Percentiles rank a stretch among this genome's conserved stretches.
These are phyloP conservation scores for Branchipolynoe longqiensis DNA, from an alignment of 2,888 invertebrate genomes.

Conservation along the genomic window DNA sequence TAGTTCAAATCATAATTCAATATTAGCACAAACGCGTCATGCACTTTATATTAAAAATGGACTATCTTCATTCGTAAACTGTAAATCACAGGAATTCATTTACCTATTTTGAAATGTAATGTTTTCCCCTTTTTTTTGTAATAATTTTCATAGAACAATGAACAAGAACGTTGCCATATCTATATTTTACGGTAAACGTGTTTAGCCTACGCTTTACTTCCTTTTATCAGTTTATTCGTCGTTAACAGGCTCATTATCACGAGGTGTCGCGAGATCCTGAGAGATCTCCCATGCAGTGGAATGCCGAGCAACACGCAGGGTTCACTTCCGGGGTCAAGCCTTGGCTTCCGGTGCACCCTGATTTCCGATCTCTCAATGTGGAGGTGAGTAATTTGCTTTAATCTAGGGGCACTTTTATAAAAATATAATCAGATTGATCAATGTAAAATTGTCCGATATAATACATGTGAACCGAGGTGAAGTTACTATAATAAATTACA, in stretches of 20 bases:
- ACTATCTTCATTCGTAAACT: too few species aligned
- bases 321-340: constrained; percentile 70
- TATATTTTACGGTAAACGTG: not conserved
- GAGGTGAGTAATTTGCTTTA: constrained; percentile 74
- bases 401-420: not conserved
- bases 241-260: constrained; percentile 63
- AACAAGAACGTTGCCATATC: not conserved
- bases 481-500: too few species aligned
- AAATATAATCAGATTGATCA: not conserved
- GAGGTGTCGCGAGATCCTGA: constrained; percentile 74
- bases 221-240: not conserved
- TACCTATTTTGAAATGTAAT: too few species aligned
- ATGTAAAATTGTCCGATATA: too few species aligned
- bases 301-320: constrained; percentile 72
- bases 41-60: too few species aligned
- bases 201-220: too few species aligned
- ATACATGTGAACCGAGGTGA: too few species aligned
- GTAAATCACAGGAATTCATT: too few species aligned
- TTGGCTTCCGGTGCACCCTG: constrained; percentile 74
- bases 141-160: not conserved
- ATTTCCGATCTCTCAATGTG: constrained; percentile 71
- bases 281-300: constrained; percentile 81
- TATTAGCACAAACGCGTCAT: too few species aligned
- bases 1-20: too few species aligned
- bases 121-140: not conserved